phyloP scores from a whole-genome alignment of 1,140 invertebrate genomes.

The Papilio xuthus region DNA sequence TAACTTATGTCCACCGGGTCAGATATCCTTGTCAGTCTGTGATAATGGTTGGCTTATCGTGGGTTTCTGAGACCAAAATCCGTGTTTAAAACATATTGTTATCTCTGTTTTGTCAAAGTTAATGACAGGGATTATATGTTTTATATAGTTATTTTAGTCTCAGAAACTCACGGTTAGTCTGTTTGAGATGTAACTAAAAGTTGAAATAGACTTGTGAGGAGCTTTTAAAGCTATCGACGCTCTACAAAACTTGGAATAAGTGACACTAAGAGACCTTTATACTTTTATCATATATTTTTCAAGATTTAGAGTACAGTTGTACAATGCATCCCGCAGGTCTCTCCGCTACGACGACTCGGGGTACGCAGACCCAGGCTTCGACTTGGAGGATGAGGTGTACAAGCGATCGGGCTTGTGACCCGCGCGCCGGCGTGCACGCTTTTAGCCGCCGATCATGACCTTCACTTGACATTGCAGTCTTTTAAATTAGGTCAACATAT shows the following conservation, averaged over 20 bases:
- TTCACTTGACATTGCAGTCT: background rate
- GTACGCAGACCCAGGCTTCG: slow-evolving; percentile 82
- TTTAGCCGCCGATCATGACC: slow-evolving; percentile 50
- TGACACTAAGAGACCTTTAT: too few species aligned
- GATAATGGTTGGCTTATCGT: background rate
- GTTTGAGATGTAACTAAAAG: too few species aligned
- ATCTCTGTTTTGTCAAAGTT: too few species aligned
- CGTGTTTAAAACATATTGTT: too few species aligned
- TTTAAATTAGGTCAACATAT: slow-evolving; percentile 10
- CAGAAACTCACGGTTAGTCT: too few species aligned
- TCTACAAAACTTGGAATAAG: too few species aligned
- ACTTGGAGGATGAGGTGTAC: slow-evolving; percentile 82
- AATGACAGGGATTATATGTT: too few species aligned
- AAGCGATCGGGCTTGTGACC: slow-evolving; percentile 78
- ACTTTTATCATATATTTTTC: background rate
- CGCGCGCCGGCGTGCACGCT: slow-evolving; percentile 71
- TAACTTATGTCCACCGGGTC: too few species aligned
- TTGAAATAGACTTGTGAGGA: too few species aligned
- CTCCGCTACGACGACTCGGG: slow-evolving; percentile 83
- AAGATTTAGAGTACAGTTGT: background rate
- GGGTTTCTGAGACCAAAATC: too few species aligned
- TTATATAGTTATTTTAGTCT: too few species aligned
- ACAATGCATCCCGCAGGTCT: slow-evolving; percentile 62
- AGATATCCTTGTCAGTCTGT: background rate
- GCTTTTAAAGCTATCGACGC: too few species aligned